Conservation (phyloP, 2,113 vertebrate genomes). For the Dicentrarchus labrax region DNA sequence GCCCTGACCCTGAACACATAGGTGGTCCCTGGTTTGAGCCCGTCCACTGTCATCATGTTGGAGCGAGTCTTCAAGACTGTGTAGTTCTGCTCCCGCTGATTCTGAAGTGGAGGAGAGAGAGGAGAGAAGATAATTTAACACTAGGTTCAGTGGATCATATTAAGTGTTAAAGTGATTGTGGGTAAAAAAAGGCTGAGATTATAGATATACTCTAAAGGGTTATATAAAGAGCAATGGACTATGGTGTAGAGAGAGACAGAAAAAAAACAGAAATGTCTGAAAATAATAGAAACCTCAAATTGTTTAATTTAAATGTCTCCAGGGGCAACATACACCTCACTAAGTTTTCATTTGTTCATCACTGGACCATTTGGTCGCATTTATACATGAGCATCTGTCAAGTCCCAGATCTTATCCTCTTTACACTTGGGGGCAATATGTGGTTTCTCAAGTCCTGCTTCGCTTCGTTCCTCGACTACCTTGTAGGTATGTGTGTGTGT, state of each 20-base stretch:
- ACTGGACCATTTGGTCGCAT: conserved; percentile 54
- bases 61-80: conserved; percentile 88
- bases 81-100: conserved; percentile 90
- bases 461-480: conserved; percentile 24
- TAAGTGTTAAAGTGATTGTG: conserved; percentile 11
- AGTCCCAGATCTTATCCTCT: conserved; percentile 55
- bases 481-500: conserved; percentile 20
- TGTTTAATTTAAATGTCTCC: conserved; percentile 57
- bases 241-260: conserved; percentile 4
- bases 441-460: conserved; percentile 41
- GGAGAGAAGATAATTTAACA: conserved; percentile 15
- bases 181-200: conserved; percentile 6
- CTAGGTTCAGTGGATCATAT: conserved; percentile 1
- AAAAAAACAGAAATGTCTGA: conserved; percentile 7
- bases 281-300: conserved; percentile 60
- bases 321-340: conserved; percentile 50
- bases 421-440: conserved; percentile 54
- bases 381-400: conserved; percentile 69
- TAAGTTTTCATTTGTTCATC: conserved; percentile 68
- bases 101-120: conserved; percentile 67
- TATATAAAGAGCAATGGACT: conserved; percentile 23
- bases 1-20: conserved; percentile 88
- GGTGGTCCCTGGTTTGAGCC: conserved; percentile 87
- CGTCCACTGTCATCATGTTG: conserved; percentile 89
- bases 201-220: conserved; percentile 9